Percentiles rank a stretch among this genome's conserved stretches.
phyloP scores from a whole-genome alignment of 2,888 invertebrate genomes.

The Melanotus villosus region DNA sequence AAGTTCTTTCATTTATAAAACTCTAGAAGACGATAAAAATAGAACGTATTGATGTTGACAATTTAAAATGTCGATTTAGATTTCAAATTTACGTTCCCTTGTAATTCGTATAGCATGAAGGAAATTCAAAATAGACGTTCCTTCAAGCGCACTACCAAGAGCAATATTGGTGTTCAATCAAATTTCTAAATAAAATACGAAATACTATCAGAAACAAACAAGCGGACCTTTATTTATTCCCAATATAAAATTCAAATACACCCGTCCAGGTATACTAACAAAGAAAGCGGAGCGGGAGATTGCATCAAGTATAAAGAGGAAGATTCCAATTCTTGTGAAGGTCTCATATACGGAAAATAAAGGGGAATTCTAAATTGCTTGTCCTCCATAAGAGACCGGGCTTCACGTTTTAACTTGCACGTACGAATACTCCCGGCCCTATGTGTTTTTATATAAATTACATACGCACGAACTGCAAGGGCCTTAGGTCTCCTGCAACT shows the following conservation, averaged over 20 bases:
- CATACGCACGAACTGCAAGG: slow-evolving; percentile 10
- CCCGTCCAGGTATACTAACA: slow-evolving; percentile 51
- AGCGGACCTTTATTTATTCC: slow-evolving; percentile 52
- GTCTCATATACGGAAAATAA: slow-evolving; percentile 48
- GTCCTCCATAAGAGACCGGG: slow-evolving; percentile 39
- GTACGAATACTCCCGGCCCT: slow-evolving; percentile 20
- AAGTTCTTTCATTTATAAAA: too few species aligned
- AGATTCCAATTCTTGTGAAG: slow-evolving; percentile 48
- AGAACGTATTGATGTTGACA: too few species aligned
- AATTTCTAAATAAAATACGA: slow-evolving; percentile 45
- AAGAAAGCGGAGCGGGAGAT: slow-evolving; percentile 50
- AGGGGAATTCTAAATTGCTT: slow-evolving; percentile 52
- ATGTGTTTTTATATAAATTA: slow-evolving; percentile 36
- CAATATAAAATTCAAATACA: slow-evolving; percentile 54
- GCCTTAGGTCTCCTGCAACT: background rate
- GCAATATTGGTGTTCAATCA: slow-evolving; percentile 46
- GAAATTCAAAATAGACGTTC: background rate
- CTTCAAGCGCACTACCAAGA: slow-evolving; percentile 2
- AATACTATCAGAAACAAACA: slow-evolving; percentile 45
- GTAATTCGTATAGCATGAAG: too few species aligned
- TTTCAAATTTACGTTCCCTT: too few species aligned
- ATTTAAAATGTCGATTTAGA: too few species aligned
- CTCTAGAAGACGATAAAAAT: too few species aligned
- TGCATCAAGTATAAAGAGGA: slow-evolving; percentile 48
- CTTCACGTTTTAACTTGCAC: slow-evolving; percentile 32